Percentiles rank a stretch among this genome's conserved stretches.
These are phyloP conservation scores for Kradibia gibbosae DNA, from an alignment of 1,140 invertebrate species.

Conservation along the genomic window DNA sequence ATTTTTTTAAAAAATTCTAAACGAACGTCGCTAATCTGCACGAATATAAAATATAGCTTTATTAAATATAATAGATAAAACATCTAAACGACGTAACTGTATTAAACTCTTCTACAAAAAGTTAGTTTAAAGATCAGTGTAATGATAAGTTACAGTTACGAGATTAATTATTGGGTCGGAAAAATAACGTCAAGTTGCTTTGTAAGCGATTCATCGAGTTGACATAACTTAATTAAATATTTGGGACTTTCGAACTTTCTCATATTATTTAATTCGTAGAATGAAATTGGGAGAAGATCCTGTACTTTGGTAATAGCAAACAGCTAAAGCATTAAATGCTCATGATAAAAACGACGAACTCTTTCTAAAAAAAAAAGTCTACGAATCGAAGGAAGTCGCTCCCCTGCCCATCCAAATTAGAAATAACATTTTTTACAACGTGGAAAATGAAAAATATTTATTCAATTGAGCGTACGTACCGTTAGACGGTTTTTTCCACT, in stretches of 20 bases:
- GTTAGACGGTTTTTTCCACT: background rate
- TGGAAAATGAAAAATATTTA: background rate
- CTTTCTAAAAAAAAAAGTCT: too few relatives aligned
- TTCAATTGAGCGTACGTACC: background rate
- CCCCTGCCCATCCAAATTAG: slow-evolving; percentile 4
- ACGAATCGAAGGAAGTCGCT: too few relatives aligned
- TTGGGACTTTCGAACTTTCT: background rate
- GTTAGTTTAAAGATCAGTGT: background rate
- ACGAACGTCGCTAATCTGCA: background rate
- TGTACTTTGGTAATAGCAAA: too few relatives aligned
- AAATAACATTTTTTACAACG: background rate
- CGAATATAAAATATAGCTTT: background rate
- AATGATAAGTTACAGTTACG: background rate
- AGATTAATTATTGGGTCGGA: slow-evolving; percentile 8
- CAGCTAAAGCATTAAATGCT: too few relatives aligned
- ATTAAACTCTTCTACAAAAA: background rate
- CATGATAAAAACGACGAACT: too few relatives aligned
- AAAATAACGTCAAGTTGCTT: slow-evolving; percentile 7
- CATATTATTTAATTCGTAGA: background rate
- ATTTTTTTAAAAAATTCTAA: background rate
- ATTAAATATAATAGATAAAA: background rate
- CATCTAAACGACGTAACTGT: background rate
- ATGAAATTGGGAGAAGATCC: background rate
- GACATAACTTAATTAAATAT: background rate
- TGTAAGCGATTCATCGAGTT: background rate